These are phyloP conservation scores for Trachelus stipa DNA, from an alignment of 2,888 invertebrate genomes.

Conservation along the genomic window DNA sequence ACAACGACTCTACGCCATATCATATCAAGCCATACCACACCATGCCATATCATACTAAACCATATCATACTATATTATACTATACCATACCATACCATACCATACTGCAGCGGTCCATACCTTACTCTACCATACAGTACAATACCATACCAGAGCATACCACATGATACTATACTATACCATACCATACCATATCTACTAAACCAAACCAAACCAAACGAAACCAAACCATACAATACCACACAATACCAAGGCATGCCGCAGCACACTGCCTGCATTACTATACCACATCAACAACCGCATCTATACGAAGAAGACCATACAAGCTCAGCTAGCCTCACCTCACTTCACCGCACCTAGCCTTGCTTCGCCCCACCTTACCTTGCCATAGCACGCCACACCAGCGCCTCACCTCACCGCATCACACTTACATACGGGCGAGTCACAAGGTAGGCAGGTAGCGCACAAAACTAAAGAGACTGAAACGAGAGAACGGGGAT, in stretches of 20 bases:
- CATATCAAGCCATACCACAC: constrained; percentile 26
- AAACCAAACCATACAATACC: neutral
- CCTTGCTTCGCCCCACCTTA: constrained; percentile 23
- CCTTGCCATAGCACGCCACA: constrained; percentile 3
- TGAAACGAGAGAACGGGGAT: constrained; percentile 40
- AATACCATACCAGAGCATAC: neutral
- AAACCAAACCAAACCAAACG: neutral
- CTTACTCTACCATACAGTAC: constrained; percentile 46
- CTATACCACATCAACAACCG: no score
- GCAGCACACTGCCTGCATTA: neutral
- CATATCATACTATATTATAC: neutral
- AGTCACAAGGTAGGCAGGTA: constrained; percentile 58
- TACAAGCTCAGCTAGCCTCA: constrained; percentile 26
- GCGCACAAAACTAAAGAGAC: constrained; percentile 57
- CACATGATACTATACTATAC: neutral
- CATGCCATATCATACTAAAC: constrained; percentile 8
- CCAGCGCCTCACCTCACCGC: constrained; percentile 43
- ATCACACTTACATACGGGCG: constrained; percentile 47
- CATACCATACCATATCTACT: neutral
- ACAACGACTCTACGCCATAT: constrained; percentile 34
- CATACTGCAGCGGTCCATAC: constrained; percentile 44
- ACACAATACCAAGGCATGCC: neutral
- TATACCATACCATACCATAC: neutral
- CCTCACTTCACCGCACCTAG: constrained; percentile 32
- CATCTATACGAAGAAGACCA: constrained; percentile 14